Evolutionary conservation across 2,797 vertebrate genomes (phyloP), one percentile per base, ranked within the genome.

Genomic region (Heteromormyrus szaboi): DNA sequence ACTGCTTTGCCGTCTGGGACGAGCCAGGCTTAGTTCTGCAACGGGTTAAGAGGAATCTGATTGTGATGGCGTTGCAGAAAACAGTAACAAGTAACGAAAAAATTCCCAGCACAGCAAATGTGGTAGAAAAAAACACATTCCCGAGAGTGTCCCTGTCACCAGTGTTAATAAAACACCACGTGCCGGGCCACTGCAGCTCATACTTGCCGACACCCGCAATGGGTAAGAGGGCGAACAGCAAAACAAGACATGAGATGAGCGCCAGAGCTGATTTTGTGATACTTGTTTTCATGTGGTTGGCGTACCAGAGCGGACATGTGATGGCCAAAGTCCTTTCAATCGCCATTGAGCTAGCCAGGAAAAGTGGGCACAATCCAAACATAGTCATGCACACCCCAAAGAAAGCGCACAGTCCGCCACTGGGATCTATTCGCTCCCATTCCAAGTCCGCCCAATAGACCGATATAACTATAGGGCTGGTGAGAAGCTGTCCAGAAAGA

Each of bases 341-440:
- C 0, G 98, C 98, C 98, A 99, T 99, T 88, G 96, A 97, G 56
- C 97, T 98, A 91, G 98, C 97, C 85, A 98, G 93, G 91, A 99
- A 96, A 44, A 99, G 97, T 1, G 98, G 96, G 90, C 97, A 98
- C 44, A 99, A 95, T 1, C 98, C 98, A 33, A 98, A 99, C 44
- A 96, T 96, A 0, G 98, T 99, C 98, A 99, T 99, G 91, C 96
- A 96, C 79, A 98, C 94, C 0, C 98, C 98, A 12, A 99, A 99
- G 92, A 98, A 99, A 29, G 95, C 88, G 93, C 98, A 99, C 89
- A 99, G 91, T 8, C 88, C 93, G 0, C 96, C 96, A 0, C 97
- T 96, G 0, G 97, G 91, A 93, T 99, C 98, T 50, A 99, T 93
- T 4, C 87, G 87, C 0, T 91, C 90, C 98, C 98, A 99, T 2